These are phyloP conservation scores for Busseola fusca DNA, from an alignment of 2,888 invertebrate species.

Conservation along the genomic window DNA sequence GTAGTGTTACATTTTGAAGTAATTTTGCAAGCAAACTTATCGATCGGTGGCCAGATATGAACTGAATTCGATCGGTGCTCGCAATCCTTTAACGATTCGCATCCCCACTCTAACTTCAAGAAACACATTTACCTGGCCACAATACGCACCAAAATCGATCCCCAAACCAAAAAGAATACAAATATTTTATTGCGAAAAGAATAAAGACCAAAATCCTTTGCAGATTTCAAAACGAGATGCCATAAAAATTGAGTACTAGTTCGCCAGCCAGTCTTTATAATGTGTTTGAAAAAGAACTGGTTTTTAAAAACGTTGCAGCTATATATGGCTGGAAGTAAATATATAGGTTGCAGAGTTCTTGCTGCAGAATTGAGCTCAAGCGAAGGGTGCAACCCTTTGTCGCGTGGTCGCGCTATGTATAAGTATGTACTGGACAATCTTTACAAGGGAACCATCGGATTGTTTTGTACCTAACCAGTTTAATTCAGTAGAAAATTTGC, in stretches of 20 bases:
- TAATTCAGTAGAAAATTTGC: conserved; percentile 44
- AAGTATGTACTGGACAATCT: conserved; percentile 55
- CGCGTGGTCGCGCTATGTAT: conserved; percentile 48
- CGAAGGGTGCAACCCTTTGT: conserved; percentile 80
- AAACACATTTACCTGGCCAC: conserved; percentile 44
- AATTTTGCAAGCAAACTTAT: conserved; percentile 47
- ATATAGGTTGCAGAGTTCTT: conserved; percentile 73
- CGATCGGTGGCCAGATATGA: conserved; percentile 59
- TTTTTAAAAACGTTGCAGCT: conserved; percentile 58
- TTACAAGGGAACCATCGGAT: conserved; percentile 59
- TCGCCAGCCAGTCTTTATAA: conserved; percentile 59
- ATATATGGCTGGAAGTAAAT: conserved; percentile 64
- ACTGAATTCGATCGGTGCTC: conserved; percentile 51
- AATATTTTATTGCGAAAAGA: conserved; percentile 7
- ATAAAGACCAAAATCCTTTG: conserved; percentile 43
- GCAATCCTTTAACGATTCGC: conserved; percentile 60
- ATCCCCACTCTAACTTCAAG: conserved; percentile 60
- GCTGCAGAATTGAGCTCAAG: conserved; percentile 80
- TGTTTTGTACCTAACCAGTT: conserved; percentile 55
- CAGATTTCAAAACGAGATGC: conserved; percentile 17
- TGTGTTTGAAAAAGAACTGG: conserved; percentile 56
- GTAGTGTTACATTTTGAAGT: conserved; percentile 23
- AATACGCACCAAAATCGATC: conserved; percentile 10
- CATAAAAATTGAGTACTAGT: conserved; percentile 37
- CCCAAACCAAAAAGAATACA: neutral